Base-by-base conservation (phyloP, 2,888 invertebrate genomes). In the Calliphora vomitoria region DNA sequence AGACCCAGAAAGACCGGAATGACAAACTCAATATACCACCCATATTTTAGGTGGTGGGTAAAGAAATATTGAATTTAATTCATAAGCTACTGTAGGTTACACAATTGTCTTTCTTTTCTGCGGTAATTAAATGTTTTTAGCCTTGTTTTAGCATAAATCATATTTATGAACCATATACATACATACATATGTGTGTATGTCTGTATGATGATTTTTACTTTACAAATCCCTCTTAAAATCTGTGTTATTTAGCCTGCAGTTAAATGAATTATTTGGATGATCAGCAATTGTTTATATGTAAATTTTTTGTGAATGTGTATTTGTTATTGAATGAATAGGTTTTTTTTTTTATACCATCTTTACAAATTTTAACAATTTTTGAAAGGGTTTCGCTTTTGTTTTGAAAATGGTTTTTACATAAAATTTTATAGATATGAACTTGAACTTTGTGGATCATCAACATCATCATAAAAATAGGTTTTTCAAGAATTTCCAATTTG, bases 401-500 rank as follows among this genome's bases (percentile, higher is more conserved):
- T 18, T 71, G 53, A 47, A 62, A 83, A 71, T 55, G 10, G 41
- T 15, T 47, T 58, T 71, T 66, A 18, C 10, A 60, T n/a, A 25
- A 20, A 50, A 64, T 64, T 74, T 79, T 83, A 79, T 85, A 11
- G 60, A 44, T 83, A 35, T 86, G 87, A 88, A 87, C 88, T 88
- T 88, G 88, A 88, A 86, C 87, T 87, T 87, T 86, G 82, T 85
- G 74, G 47, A 47, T 47, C 31, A 72, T n/a, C 62, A 55, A 66
- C 20, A 62, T 6, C 50, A 68, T 44, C 25, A 38, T 18, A 38
- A 25, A 55, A 53, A 62, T 38, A 25, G 47, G 5, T 38, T 64
- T 80, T 41, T 58, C 25, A 74, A 53, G 55, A 82, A 79, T 74
- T 76, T 31, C 47, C 47, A 41, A 78, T 76, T 76, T 76, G 50